phyloP scores from a whole-genome alignment of 2,113 vertebrate species.

The Felis chaus region DNA sequence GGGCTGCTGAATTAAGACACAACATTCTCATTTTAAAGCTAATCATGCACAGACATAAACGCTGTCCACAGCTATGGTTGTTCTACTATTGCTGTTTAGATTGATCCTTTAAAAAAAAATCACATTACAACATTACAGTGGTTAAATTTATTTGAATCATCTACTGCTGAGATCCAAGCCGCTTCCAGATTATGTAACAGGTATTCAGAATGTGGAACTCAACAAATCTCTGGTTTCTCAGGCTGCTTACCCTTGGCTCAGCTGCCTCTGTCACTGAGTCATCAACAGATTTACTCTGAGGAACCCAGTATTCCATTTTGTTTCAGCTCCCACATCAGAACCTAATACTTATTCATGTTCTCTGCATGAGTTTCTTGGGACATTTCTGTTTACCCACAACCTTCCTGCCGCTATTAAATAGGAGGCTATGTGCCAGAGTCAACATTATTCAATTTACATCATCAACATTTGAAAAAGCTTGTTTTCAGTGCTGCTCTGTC shows the following conservation, averaged over 20 bases:
- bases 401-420: slow-evolving; percentile 24
- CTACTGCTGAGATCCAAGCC: slow-evolving; percentile 21
- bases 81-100: neutral
- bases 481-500: neutral
- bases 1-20: slow-evolving; percentile 24
- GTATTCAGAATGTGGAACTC: neutral
- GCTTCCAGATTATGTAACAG: neutral
- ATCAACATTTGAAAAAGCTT: neutral
- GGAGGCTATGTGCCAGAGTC: slow-evolving; percentile 11
- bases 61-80: neutral
- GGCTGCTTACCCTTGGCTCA: neutral
- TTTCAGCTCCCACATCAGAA: neutral
- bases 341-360: neutral
- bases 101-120: neutral
- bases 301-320: neutral
- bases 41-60: neutral
- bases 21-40: slow-evolving; percentile 35
- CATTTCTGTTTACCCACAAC: slow-evolving; percentile 13
- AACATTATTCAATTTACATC: neutral
- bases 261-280: neutral
- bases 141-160: slow-evolving; percentile 15
- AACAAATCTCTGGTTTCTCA: slow-evolving; percentile 30
- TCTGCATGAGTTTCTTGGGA: slow-evolving; percentile 10
- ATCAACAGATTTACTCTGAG: neutral
- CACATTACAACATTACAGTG: neutral